These are phyloP conservation scores for Nothura maculosa DNA, from an alignment of 2,797 vertebrate species.

Conservation along the genomic window DNA sequence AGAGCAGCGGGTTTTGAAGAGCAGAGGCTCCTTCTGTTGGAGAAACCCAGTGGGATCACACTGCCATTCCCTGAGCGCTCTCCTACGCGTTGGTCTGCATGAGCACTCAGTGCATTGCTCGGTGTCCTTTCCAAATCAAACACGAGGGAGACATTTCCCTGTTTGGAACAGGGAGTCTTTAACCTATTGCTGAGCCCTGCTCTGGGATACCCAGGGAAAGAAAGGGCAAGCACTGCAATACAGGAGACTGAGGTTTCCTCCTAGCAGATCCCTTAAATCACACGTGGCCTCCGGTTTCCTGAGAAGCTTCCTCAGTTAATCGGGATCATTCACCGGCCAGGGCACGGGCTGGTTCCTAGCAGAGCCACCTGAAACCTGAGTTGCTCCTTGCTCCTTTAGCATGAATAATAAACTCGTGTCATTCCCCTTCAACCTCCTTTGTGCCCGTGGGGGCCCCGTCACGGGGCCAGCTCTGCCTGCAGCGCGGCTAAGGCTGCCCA, in stretches of 20 bases:
- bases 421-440: fast-evolving
- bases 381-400: background rate
- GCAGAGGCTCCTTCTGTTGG: background rate
- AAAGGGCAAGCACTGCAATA: background rate
- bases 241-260: background rate
- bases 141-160: background rate
- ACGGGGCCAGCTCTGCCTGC: background rate
- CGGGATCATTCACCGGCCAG: background rate
- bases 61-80: background rate
- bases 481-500: background rate
- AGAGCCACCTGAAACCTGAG: background rate
- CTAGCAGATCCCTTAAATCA: background rate
- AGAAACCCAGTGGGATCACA: background rate
- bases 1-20: too few species aligned
- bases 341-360: background rate
- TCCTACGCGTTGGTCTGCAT: background rate
- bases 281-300: background rate
- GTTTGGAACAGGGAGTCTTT: background rate
- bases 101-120: background rate
- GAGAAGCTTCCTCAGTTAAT: background rate
- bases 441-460: background rate
- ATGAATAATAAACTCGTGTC: background rate
- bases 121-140: background rate
- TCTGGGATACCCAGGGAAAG: background rate
- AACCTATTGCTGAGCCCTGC: background rate